Evolutionary conservation across 2,888 invertebrate genomes (phyloP).

Genomic region (Leucophenga montana): DNA sequence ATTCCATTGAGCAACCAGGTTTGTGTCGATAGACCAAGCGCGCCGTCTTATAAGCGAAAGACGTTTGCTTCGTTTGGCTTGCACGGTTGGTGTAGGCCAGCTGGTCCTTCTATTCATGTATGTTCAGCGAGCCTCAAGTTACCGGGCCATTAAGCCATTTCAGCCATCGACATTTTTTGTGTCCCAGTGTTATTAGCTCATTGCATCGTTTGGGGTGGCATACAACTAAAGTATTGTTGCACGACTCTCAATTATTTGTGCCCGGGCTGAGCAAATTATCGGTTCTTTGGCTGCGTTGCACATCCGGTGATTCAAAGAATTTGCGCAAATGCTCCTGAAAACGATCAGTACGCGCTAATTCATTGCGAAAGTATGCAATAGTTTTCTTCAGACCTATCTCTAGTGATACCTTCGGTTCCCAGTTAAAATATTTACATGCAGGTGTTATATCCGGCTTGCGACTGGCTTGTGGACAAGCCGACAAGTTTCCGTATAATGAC

Average conservation of each 20-base stretch:
- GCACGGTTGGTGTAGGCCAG: too few relatives aligned
- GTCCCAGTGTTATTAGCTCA: too few relatives aligned
- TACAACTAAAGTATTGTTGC: too few relatives aligned
- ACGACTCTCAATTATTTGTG: constrained; percentile 16
- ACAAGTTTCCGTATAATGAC: constrained; percentile 87
- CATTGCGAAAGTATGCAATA: constrained; percentile 93
- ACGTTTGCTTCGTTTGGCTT: too few relatives aligned
- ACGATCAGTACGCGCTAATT: constrained; percentile 78
- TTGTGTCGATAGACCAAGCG: too few relatives aligned
- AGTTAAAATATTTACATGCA: constrained; percentile 87
- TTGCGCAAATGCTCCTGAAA: constrained; percentile 70
- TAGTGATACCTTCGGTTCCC: constrained; percentile 93
- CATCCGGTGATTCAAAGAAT: constrained; percentile 68
- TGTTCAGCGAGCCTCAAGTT: too few relatives aligned
- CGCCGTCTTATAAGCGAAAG: too few relatives aligned
- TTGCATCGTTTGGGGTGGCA: too few relatives aligned
- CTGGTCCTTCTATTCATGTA: too few relatives aligned
- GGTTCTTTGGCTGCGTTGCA: constrained; percentile 51
- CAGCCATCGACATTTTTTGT: too few relatives aligned
- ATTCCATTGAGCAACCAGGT: too few relatives aligned
- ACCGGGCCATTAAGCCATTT: too few relatives aligned
- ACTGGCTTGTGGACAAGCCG: constrained; percentile 94
- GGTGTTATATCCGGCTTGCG: constrained; percentile 93
- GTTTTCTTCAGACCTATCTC: constrained; percentile 91
- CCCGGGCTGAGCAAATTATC: constrained; percentile 9